These are phyloP conservation scores for Dufourea novaeangliae DNA, from an alignment of 1,140 invertebrate genomes.

Conservation along the genomic window DNA sequence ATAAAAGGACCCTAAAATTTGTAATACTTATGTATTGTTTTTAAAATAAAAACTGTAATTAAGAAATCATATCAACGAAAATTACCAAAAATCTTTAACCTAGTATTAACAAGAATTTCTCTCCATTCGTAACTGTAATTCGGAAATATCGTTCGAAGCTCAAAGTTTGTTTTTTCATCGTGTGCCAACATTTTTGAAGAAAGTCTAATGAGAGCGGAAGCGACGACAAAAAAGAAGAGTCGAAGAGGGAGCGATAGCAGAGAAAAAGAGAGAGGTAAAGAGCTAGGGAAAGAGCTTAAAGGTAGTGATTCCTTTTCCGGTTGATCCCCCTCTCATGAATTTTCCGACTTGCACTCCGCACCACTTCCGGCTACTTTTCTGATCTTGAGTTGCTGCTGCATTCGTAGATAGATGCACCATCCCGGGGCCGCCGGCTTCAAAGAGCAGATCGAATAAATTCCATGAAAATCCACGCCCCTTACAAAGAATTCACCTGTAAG, in stretches of 20 bases:
- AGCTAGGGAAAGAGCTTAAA: conserved; percentile 40
- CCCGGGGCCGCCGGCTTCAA: conserved; percentile 13
- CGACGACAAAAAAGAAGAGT: background rate
- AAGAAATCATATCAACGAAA: no score
- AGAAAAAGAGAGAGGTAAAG: background rate
- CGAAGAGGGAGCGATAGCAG: background rate
- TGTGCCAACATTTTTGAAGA: background rate
- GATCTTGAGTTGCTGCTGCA: conserved; percentile 44
- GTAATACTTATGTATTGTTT: no score
- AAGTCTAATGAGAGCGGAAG: conserved; percentile 23
- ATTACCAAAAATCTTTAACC: background rate
- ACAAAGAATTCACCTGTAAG: conserved; percentile 42
- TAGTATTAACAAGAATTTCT: no score
- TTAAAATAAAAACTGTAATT: no score
- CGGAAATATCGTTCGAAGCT: conserved; percentile 39
- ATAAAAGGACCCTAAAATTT: no score
- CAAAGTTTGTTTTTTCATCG: conserved; percentile 49
- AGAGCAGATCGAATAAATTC: conserved; percentile 47
- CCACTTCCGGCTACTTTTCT: conserved; percentile 61
- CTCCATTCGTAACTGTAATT: conserved; percentile 19
- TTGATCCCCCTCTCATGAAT: conserved; percentile 65
- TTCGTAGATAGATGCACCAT: conserved; percentile 21
- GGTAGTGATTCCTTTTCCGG: conserved; percentile 54
- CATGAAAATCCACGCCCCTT: conserved; percentile 41
- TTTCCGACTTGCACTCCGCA: conserved; percentile 51